A percentile compares a stretch with the other conserved stretches of the same genome.
These are phyloP conservation scores for Lycaon pictus DNA, from an alignment of 2,113 vertebrate genomes.

Conservation along the genomic window DNA sequence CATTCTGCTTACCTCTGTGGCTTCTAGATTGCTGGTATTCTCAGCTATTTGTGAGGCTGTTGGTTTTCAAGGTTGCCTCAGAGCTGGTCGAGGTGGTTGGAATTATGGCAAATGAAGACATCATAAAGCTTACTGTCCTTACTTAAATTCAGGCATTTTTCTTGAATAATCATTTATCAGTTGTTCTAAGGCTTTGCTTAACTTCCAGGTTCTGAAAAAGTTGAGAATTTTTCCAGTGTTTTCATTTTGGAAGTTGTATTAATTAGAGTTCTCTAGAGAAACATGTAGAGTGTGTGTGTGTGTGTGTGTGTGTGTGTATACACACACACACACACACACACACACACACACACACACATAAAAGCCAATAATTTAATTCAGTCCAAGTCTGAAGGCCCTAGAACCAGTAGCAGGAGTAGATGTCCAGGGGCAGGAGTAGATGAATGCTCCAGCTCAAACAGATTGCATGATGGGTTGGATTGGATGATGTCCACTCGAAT, in stretches of 20 bases:
- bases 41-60: neutral
- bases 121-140: neutral
- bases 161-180: neutral
- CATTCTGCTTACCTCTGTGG: neutral
- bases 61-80: neutral
- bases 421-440: neutral
- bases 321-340: no score
- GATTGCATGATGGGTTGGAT: neutral
- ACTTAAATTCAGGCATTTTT: neutral
- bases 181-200: constrained; percentile 11
- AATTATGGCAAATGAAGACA: neutral
- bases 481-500: neutral
- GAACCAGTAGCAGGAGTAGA: neutral
- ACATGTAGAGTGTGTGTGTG: no score
- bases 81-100: neutral
- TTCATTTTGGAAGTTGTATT: neutral
- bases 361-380: neutral
- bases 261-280: neutral
- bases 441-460: neutral
- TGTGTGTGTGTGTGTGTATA: no score
- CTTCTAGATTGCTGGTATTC: neutral
- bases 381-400: neutral
- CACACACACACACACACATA: neutral
- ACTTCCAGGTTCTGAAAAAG: neutral
- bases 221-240: neutral